Evolutionary conservation across 2,797 vertebrate species (phyloP).

Genomic region (Chromis chromis): DNA sequence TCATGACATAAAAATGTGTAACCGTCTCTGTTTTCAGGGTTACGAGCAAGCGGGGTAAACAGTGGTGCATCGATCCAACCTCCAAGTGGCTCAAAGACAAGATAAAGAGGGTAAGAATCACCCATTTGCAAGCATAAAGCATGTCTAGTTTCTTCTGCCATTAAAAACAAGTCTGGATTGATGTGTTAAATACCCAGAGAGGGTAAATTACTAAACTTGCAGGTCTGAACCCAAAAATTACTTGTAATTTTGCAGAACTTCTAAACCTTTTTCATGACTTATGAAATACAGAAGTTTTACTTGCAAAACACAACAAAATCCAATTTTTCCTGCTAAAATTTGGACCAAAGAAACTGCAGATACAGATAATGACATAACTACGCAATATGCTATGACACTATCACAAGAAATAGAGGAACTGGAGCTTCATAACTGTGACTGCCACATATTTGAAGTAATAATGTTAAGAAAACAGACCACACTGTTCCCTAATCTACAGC

Average conservation of each 20-base stretch:
- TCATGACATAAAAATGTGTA: neutral
- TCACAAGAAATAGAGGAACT: too few relatives aligned
- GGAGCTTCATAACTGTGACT: too few relatives aligned
- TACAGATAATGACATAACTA: too few relatives aligned
- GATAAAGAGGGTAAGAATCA: conserved; percentile 35
- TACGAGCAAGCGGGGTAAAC: rapidly evolving
- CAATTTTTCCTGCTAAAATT: too few relatives aligned
- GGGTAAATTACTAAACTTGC: neutral
- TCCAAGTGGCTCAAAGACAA: conserved; percentile 13
- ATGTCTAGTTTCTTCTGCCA: too few relatives aligned
- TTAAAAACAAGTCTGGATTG: neutral
- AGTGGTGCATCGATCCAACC: conserved; percentile 1
- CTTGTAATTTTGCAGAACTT: neutral
- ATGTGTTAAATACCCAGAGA: neutral
- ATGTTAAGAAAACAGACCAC: too few relatives aligned
- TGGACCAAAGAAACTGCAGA: too few relatives aligned
- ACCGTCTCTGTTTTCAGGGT: conserved; percentile 44
- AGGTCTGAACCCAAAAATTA: neutral
- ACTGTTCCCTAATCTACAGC: too few relatives aligned
- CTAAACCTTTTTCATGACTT: neutral
- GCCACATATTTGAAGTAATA: too few relatives aligned
- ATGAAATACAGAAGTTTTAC: too few relatives aligned
- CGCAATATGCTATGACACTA: too few relatives aligned
- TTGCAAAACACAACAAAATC: too few relatives aligned
- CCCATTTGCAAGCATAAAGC: neutral